These are phyloP conservation scores for Pemphigus obesinymphae DNA, from an alignment of 1,140 invertebrate genomes.

Conservation along the genomic window DNA sequence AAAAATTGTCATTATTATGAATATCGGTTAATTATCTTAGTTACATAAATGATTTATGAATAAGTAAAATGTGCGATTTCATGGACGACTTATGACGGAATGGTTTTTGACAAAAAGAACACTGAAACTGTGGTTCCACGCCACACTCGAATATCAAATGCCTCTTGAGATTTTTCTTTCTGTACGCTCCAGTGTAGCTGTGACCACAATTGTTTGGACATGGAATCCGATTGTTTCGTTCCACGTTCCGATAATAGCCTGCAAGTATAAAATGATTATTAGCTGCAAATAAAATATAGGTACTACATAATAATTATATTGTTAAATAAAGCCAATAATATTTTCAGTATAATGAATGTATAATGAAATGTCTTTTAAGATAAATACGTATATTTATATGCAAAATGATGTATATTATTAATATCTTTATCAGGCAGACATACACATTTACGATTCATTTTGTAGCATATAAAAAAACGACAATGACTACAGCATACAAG, in stretches of 20 bases:
- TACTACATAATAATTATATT: not conserved
- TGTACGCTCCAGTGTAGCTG: not conserved
- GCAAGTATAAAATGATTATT: not conserved
- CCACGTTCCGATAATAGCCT: slow-evolving; percentile 52
- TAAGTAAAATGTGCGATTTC: not conserved
- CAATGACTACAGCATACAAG: not conserved
- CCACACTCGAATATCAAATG: slow-evolving; percentile 44
- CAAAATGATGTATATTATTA: too few species aligned
- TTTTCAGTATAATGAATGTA: not conserved
- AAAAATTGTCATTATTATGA: too few species aligned
- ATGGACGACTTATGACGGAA: not conserved
- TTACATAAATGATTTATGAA: slow-evolving; percentile 18
- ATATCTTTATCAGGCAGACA: not conserved
- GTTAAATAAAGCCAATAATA: not conserved
- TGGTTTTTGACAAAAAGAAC: not conserved
- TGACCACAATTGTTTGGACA: slow-evolving; percentile 15
- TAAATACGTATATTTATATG: not conserved
- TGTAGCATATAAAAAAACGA: not conserved
- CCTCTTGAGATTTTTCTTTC: slow-evolving; percentile 4
- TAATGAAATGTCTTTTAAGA: not conserved
- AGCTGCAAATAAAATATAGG: not conserved
- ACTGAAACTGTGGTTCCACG: slow-evolving; percentile 61
- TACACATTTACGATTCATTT: not conserved
- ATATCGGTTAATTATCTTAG: too few species aligned
- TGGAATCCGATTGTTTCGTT: slow-evolving; percentile 11